Evolutionary conservation across 2,888 invertebrate genomes (phyloP).

Genomic region (Torymus aiolomorphi): DNA sequence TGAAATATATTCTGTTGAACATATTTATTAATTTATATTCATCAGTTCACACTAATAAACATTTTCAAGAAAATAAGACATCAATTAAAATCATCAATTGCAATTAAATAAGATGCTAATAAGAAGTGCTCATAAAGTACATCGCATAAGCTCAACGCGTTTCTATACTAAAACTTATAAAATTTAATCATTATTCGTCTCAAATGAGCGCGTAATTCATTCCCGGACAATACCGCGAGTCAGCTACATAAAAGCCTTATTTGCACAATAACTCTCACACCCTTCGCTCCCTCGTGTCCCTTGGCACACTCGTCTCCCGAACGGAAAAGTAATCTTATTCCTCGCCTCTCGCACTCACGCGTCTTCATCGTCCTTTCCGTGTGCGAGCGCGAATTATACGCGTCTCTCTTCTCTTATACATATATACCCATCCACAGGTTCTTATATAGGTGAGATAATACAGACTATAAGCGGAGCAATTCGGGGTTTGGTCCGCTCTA

Average conservation of each 20-base stretch:
- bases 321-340: constrained; percentile 52
- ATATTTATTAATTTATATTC: too few species aligned
- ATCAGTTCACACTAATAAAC: too few species aligned
- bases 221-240: not conserved
- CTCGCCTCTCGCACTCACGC: constrained; percentile 17
- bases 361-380: constrained; percentile 35
- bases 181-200: constrained; percentile 18
- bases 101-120: too few species aligned
- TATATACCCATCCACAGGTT: constrained; percentile 19
- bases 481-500: constrained; percentile 72
- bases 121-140: too few species aligned
- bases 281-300: not conserved
- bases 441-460: constrained; percentile 72
- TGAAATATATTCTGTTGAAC: too few species aligned
- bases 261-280: constrained; percentile 8
- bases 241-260: constrained; percentile 40
- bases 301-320: constrained; percentile 40
- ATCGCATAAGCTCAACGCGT: too few species aligned
- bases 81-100: too few species aligned
- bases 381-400: constrained; percentile 55
- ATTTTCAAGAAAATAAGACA: too few species aligned
- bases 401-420: not conserved
- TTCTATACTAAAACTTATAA: not conserved
- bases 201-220: constrained; percentile 19
- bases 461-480: constrained; percentile 75